A percentile compares a stretch with the other conserved stretches of the same genome.
Evolutionary conservation across 2,888 invertebrate species (phyloP).

Genomic region (Rhamnusium bicolor): DNA sequence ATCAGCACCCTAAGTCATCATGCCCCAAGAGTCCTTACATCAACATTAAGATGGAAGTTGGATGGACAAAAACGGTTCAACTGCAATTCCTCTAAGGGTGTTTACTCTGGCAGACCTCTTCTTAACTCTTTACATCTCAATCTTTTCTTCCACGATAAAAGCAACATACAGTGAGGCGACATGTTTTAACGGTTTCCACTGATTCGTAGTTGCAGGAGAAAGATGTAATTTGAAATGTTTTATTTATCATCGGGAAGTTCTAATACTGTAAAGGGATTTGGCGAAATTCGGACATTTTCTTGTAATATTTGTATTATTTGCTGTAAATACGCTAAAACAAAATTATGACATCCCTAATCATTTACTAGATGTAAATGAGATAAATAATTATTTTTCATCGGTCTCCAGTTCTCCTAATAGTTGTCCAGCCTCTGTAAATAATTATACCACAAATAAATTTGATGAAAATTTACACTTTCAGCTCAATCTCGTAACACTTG

Average conservation of each 20-base stretch:
- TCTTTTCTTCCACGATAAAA: not conserved
- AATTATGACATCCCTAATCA: no score
- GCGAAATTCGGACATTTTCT: not conserved
- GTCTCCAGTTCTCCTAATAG: no score
- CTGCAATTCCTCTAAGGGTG: not conserved
- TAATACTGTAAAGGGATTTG: not conserved
- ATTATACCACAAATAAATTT: no score
- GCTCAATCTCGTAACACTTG: no score
- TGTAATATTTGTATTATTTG: not conserved
- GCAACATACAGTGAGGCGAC: not conserved
- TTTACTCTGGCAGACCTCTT: not conserved
- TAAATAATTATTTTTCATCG: no score
- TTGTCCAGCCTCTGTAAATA: no score
- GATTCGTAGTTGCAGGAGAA: not conserved
- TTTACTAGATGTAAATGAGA: no score
- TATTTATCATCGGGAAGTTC: not conserved
- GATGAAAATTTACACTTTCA: no score
- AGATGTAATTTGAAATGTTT: not conserved
- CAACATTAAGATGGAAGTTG: not conserved
- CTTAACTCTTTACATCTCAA: not conserved
- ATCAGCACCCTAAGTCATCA: conserved; percentile 4
- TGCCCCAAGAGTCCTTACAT: not conserved
- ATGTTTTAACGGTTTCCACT: not conserved
- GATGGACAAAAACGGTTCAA: not conserved
- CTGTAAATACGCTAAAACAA: no score